phyloP scores from a whole-genome alignment of 2,888 invertebrate species.

The Leucoma salicis region DNA sequence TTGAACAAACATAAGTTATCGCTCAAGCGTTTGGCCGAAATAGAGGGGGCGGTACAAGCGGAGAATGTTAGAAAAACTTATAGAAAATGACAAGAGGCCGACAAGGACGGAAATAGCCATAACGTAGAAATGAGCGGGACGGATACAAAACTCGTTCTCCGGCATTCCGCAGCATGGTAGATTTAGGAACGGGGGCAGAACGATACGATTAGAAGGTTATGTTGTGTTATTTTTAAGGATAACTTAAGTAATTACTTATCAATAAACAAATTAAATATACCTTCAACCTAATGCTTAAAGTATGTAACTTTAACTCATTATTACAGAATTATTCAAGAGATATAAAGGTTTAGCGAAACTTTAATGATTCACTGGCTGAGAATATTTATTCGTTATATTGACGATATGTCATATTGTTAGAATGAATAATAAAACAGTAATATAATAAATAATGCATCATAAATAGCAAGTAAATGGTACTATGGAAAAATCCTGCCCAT shows the following conservation, averaged over 20 bases:
- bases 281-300: conserved; percentile 41
- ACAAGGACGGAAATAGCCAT: conserved; percentile 66
- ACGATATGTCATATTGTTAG: no score
- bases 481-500: no score
- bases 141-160: conserved; percentile 78
- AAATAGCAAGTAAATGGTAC: no score
- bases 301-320: conserved; percentile 35
- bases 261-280: conserved; percentile 56
- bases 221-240: conserved; percentile 75
- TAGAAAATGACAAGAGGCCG: conserved; percentile 80
- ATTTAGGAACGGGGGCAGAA: conserved; percentile 82
- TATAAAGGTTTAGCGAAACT: conserved; percentile 36
- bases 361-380: conserved; percentile 25
- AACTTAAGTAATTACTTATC: conserved; percentile 56
- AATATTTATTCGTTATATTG: conserved; percentile 32
- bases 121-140: conserved; percentile 68
- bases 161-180: conserved; percentile 80
- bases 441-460: no score
- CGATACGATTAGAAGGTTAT: conserved; percentile 79
- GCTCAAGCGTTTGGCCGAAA: conserved; percentile 71
- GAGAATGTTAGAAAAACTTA: conserved; percentile 82
- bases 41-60: conserved; percentile 68
- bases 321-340: conserved; percentile 46
- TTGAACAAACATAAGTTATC: conserved; percentile 76
- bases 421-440: no score